A percentile compares a stretch with the other conserved stretches of the same genome.
These are phyloP conservation scores for Pangasius sanitwongsei DNA, from an alignment of 2,797 vertebrate genomes.

Conservation along the genomic window DNA sequence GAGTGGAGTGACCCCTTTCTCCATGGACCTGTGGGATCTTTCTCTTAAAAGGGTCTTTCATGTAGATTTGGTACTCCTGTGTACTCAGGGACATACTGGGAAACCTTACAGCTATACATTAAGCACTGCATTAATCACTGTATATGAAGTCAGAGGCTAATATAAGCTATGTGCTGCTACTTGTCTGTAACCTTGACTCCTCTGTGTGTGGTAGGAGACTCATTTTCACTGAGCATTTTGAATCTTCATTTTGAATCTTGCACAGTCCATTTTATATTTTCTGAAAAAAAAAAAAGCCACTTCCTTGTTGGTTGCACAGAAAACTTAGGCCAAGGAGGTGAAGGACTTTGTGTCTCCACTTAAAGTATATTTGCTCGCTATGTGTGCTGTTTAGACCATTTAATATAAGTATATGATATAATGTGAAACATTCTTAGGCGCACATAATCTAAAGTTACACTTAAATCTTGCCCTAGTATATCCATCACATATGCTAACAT, in stretches of 20 bases:
- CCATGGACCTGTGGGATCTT: neutral
- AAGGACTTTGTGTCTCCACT: neutral
- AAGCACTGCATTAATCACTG: conserved; percentile 1
- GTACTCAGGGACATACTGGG: neutral
- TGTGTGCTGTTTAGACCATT: neutral
- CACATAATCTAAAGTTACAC: neutral
- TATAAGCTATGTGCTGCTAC: neutral
- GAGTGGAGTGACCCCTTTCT: conserved; percentile 16
- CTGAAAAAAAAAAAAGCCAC: neutral
- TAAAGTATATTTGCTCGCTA: conserved; percentile 9
- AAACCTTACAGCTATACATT: neutral
- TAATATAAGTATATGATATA: neutral
- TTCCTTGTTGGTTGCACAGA: neutral
- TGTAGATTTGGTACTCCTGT: conserved; percentile 6
- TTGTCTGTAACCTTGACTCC: neutral
- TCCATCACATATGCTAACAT: neutral
- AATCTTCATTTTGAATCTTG: too few species aligned
- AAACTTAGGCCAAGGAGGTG: neutral
- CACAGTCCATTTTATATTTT: neutral
- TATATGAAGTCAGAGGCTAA: neutral
- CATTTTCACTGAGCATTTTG: neutral
- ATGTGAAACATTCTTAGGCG: neutral
- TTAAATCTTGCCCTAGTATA: neutral
- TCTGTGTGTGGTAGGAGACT: neutral
- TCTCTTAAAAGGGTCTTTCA: conserved; percentile 8